These are phyloP conservation scores for Platyrinchus mystaceus DNA, from an alignment of 2,797 vertebrate genomes.

Conservation along the genomic window DNA sequence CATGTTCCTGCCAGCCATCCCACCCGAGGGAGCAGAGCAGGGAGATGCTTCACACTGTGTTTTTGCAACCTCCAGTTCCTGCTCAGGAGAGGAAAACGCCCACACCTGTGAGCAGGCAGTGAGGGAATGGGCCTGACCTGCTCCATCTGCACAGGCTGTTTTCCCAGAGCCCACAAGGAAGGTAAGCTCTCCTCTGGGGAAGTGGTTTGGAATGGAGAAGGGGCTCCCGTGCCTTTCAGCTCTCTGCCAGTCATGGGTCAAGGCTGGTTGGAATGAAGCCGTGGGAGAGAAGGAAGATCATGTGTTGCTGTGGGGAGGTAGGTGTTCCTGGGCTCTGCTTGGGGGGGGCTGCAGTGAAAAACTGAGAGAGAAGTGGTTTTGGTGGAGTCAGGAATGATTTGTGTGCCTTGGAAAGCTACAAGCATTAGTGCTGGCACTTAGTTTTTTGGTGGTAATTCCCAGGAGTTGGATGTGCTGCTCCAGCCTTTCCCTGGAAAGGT, in stretches of 20 bases:
- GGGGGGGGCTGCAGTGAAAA: rapidly evolving
- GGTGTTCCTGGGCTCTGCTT: background rate
- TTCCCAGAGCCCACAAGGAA: background rate
- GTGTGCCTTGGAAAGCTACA: background rate
- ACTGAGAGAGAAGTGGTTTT: background rate
- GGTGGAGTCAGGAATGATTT: background rate
- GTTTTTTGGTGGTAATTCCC: background rate
- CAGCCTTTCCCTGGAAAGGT: background rate
- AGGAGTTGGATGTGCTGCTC: rapidly evolving
- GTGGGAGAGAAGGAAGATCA: background rate
- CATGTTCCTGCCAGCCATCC: background rate
- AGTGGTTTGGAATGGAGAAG: background rate
- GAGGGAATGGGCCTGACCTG: background rate
- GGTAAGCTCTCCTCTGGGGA: rapidly evolving
- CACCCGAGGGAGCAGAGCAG: background rate
- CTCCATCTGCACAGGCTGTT: background rate
- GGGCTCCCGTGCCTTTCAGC: rapidly evolving
- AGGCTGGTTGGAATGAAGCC: background rate
- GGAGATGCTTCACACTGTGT: background rate
- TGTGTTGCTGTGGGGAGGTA: background rate
- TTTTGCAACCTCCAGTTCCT: background rate
- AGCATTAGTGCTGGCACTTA: rapidly evolving
- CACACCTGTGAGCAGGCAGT: background rate
- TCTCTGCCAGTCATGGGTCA: background rate
- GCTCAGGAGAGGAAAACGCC: background rate